Conservation (phyloP, 2,113 vertebrate species). For the Pipra filicauda region DNA sequence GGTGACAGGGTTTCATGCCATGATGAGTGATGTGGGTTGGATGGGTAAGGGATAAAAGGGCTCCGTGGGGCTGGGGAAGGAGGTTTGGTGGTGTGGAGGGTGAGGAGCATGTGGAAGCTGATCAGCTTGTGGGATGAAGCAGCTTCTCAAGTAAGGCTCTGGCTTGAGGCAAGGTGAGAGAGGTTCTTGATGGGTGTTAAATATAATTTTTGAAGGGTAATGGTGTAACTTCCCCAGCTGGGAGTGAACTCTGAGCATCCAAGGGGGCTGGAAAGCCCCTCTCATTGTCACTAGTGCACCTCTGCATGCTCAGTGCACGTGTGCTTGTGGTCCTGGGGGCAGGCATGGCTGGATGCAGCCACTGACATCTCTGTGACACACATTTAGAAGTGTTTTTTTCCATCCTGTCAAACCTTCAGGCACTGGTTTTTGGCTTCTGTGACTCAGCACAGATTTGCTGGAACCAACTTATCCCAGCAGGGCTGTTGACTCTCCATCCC, state of each 20-base stretch:
- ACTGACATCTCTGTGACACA: not conserved
- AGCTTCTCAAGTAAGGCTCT: not conserved
- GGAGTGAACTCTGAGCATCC: not conserved
- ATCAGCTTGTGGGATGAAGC: too few relatives aligned
- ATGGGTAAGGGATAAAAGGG: not conserved
- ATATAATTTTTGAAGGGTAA: not conserved
- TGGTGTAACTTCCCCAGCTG: not conserved
- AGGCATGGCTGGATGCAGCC: not conserved
- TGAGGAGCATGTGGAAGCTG: rapidly evolving
- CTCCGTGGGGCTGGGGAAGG: rapidly evolving
- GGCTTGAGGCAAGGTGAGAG: not conserved
- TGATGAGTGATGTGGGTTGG: not conserved
- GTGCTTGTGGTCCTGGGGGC: not conserved
- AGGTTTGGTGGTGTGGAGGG: rapidly evolving
- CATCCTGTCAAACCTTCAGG: not conserved
- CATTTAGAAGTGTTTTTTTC: not conserved
- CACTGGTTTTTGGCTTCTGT: not conserved
- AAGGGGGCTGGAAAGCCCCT: not conserved
- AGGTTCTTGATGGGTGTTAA: not conserved
- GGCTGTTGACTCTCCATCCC: not conserved
- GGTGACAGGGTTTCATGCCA: rapidly evolving
- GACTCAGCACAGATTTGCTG: not conserved
- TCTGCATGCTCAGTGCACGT: rapidly evolving
- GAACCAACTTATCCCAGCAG: not conserved
- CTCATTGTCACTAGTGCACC: rapidly evolving